These are phyloP conservation scores for Atlantisia rogersi DNA, from an alignment of 2,113 vertebrate genomes.

Conservation along the genomic window DNA sequence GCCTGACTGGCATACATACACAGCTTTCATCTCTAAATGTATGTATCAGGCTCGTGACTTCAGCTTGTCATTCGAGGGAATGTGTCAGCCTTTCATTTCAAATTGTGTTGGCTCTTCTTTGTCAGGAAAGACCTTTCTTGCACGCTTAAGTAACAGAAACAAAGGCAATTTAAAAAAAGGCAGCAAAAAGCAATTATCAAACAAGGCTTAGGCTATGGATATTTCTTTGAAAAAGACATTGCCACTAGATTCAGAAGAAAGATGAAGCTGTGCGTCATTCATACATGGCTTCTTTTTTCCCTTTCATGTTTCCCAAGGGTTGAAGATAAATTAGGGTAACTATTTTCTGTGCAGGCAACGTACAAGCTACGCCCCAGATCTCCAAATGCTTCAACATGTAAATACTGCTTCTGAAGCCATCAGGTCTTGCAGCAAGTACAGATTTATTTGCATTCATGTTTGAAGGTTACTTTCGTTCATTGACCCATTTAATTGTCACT, in stretches of 20 bases:
- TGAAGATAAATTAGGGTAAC: conserved; percentile 42
- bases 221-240: conserved; percentile 24
- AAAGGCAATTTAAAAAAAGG: conserved; percentile 24
- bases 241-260: neutral
- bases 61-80: neutral
- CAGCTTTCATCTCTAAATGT: neutral
- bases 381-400: conserved; percentile 23
- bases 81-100: conserved; percentile 50
- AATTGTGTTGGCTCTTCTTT: neutral
- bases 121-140: conserved; percentile 29
- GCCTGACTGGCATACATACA: conserved; percentile 3
- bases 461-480: conserved; percentile 59
- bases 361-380: conserved; percentile 46
- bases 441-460: conserved; percentile 48
- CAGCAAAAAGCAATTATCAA: conserved; percentile 26
- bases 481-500: conserved; percentile 64
- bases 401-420: conserved; percentile 44
- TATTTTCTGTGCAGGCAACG: conserved; percentile 27
- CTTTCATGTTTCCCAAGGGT: conserved; percentile 33
- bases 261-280: conserved; percentile 36
- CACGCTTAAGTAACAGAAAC: neutral
- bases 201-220: neutral
- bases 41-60: neutral
- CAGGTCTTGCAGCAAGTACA: conserved; percentile 30
- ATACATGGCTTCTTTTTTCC: neutral